These are phyloP conservation scores for Neoitamus cyanurus DNA, from an alignment of 2,888 invertebrate genomes.

Conservation along the genomic window DNA sequence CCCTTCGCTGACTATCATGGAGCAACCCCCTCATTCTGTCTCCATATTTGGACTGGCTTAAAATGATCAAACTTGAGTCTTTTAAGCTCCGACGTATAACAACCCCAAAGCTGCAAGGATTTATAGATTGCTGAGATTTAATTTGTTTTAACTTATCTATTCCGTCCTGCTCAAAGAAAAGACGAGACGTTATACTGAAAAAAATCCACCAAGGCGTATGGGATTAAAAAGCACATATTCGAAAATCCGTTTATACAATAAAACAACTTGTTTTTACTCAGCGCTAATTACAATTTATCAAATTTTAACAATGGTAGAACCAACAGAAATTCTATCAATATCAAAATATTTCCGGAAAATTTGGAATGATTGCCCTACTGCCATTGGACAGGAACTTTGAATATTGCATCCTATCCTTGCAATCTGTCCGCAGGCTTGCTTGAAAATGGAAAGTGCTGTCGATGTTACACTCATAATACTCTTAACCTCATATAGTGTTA, in stretches of 20 bases:
- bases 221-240: not conserved
- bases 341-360: not conserved
- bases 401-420: not conserved
- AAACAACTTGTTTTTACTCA: not conserved
- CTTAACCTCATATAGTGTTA: not conserved
- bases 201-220: no score
- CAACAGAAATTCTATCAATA: not conserved
- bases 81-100: no score
- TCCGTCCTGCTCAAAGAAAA: no score
- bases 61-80: no score
- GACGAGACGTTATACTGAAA: no score
- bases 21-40: no score
- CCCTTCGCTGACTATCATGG: no score
- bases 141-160: no score
- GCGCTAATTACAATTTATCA: not conserved
- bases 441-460: not conserved
- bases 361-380: slow-evolving; percentile 4
- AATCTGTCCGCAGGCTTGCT: not conserved
- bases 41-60: no score
- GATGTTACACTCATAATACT: not conserved
- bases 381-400: not conserved
- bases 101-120: no score
- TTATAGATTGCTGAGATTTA: no score
- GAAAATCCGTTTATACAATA: not conserved
- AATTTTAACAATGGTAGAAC: not conserved